Evolutionary conservation across 2,888 invertebrate species (phyloP).

Genomic region (Iselma pallidipennis): DNA sequence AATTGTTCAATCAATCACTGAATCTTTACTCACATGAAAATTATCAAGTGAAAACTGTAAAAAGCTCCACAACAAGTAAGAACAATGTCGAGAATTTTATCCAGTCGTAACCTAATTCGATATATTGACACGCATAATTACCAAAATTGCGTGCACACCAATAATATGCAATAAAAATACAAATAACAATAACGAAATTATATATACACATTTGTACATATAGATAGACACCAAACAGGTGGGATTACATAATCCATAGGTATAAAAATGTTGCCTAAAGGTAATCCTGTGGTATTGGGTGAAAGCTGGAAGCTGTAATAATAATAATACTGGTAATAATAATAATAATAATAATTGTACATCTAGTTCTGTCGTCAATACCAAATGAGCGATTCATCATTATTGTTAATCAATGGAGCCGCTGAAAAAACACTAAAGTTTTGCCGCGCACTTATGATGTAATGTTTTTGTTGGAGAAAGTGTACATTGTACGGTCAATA

Average conservation of each 20-base stretch:
- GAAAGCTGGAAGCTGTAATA: constrained; percentile 31
- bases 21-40: neutral
- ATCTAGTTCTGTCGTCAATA: neutral
- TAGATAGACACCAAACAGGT: neutral
- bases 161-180: neutral
- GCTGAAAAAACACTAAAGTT: neutral
- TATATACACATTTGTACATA: too few relatives aligned
- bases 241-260: neutral
- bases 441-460: constrained; percentile 6
- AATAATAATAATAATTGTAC: neutral
- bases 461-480: constrained; percentile 5
- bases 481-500: neutral
- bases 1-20: neutral
- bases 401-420: too few relatives aligned
- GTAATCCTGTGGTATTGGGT: constrained; percentile 28
- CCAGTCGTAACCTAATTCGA: neutral
- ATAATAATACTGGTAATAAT: neutral
- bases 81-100: neutral
- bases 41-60: neutral
- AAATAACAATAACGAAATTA: neutral
- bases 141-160: neutral
- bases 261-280: constrained; percentile 18
- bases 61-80: neutral
- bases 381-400: too few relatives aligned
- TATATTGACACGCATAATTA: too few relatives aligned